phyloP scores from a whole-genome alignment of 2,888 invertebrate genomes.

The Odontocerum albicorne region DNA sequence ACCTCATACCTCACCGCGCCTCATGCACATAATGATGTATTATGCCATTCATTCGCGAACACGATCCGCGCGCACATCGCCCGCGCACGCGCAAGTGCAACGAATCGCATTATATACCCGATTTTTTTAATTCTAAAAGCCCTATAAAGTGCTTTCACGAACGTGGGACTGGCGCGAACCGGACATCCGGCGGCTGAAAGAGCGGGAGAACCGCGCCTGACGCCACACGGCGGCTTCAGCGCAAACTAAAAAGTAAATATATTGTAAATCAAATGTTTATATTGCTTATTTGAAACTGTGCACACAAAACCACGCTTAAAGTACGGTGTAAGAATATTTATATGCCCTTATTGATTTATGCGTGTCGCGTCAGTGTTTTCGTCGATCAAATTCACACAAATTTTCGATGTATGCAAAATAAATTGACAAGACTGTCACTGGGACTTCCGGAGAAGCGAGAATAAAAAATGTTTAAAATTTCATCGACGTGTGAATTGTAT shows the following conservation, averaged over 20 bases:
- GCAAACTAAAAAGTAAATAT: conserved; percentile 12
- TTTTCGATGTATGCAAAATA: too few species aligned
- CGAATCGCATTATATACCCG: background rate
- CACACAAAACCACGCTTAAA: too few species aligned
- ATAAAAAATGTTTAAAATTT: too few species aligned
- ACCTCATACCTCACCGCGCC: conserved; percentile 3
- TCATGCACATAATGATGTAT: background rate
- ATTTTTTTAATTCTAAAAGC: background rate
- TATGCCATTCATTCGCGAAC: conserved; percentile 22
- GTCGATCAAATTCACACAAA: too few species aligned
- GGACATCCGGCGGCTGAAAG: conserved; percentile 8
- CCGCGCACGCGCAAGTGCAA: conserved; percentile 9
- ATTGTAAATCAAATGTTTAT: too few species aligned
- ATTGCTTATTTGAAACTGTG: too few species aligned
- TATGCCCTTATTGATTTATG: too few species aligned
- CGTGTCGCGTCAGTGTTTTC: too few species aligned
- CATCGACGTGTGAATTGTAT: too few species aligned
- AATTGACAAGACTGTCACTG: too few species aligned
- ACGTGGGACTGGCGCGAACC: conserved; percentile 10
- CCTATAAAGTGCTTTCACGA: conserved; percentile 13
- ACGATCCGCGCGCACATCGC: conserved; percentile 19
- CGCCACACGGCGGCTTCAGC: background rate
- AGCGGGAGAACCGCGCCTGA: conserved; percentile 7
- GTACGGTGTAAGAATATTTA: too few species aligned
- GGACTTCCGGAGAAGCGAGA: too few species aligned